phyloP scores from a whole-genome alignment of 2,888 invertebrate species.

The Agapetus fuscipes region DNA sequence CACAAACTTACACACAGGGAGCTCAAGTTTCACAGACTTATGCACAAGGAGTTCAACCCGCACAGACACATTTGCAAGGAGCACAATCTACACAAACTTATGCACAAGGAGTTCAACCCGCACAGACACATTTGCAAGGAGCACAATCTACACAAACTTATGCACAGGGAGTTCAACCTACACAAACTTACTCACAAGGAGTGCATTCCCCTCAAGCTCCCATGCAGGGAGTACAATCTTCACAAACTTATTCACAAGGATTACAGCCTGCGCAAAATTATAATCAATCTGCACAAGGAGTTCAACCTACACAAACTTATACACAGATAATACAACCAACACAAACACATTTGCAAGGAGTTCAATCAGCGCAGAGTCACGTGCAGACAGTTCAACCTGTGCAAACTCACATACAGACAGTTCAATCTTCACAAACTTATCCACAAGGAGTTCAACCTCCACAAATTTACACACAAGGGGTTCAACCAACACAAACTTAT shows the following conservation, averaged over 20 bases:
- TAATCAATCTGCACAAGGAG: neutral
- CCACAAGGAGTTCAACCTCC: too few relatives aligned
- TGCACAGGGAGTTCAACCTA: too few relatives aligned
- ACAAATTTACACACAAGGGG: too few relatives aligned
- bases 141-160: conserved; percentile 1
- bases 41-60: too few relatives aligned
- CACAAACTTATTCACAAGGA: conserved; percentile 28
- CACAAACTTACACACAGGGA: neutral
- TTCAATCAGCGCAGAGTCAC: too few relatives aligned
- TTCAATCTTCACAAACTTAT: neutral
- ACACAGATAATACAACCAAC: neutral
- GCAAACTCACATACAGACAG: too few relatives aligned
- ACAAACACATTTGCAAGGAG: too few relatives aligned
- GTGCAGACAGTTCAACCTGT: neutral
- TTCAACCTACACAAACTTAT: conserved; percentile 2
- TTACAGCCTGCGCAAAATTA: conserved; percentile 29
- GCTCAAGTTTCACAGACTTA: too few relatives aligned
- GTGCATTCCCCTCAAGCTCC: too few relatives aligned
- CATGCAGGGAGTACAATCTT: too few relatives aligned
- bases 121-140: neutral
- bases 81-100: conserved; percentile 29
- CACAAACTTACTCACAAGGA: neutral
- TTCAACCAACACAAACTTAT: too few relatives aligned
- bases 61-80: conserved; percentile 28
- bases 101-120: neutral